Evolutionary conservation across 1,140 invertebrate genomes (phyloP).

Genomic region (Drosophila sulfurigaster): DNA sequence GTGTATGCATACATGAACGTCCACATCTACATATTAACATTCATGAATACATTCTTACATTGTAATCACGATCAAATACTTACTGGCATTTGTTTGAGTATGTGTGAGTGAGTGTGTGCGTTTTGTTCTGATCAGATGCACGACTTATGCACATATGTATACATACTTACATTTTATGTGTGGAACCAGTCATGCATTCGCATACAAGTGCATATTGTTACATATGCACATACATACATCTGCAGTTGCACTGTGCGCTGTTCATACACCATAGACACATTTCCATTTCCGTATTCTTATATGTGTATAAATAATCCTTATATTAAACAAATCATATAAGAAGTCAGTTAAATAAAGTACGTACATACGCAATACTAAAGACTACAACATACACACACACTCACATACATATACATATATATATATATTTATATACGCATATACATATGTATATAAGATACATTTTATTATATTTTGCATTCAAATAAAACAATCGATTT

Average conservation of each 20-base stretch:
- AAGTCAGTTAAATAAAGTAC: conserved; percentile 35
- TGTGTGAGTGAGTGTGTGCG: not conserved
- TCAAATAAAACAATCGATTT: conserved; percentile 43
- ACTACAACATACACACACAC: conserved; percentile 26
- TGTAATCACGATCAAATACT: conserved; percentile 22
- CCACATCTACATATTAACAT: conserved; percentile 3
- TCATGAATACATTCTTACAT: conserved; percentile 22
- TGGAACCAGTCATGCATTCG: not conserved
- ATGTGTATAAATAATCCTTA: not conserved
- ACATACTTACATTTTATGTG: not conserved
- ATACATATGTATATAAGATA: not conserved
- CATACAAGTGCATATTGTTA: not conserved
- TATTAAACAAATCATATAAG: not conserved
- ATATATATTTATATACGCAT: not conserved
- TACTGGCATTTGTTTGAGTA: not conserved
- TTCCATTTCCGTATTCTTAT: no score
- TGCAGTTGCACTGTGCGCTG: no score
- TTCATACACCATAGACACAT: no score
- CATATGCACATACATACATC: not conserved
- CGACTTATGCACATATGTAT: conserved; percentile 2
- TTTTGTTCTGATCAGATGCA: conserved; percentile 10
- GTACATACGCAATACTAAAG: conserved; percentile 24
- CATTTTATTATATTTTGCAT: conserved; percentile 5
- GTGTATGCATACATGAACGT: conserved; percentile 13
- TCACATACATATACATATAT: not conserved